phyloP scores from a whole-genome alignment of 2,797 vertebrate species.

The Toxotes lorentzi region DNA sequence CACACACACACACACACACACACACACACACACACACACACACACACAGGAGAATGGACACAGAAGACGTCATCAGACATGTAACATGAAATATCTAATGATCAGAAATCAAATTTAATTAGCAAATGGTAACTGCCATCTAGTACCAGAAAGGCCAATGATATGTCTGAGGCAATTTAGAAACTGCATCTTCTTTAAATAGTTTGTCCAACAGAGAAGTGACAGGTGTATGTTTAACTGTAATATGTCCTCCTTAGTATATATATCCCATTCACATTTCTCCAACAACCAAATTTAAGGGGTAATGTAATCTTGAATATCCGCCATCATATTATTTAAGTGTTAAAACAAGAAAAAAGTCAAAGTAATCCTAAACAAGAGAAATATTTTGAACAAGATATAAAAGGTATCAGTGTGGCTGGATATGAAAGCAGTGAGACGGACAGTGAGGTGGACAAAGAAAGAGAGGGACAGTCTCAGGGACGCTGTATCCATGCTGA shows the following conservation, averaged over 20 bases:
- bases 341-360: neutral
- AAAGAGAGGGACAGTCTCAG: neutral
- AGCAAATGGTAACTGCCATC: neutral
- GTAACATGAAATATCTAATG: neutral
- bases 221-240: neutral
- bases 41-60: neutral
- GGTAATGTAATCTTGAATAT: neutral
- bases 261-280: neutral
- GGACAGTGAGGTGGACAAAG: neutral
- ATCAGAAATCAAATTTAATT: neutral
- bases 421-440: neutral
- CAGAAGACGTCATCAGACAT: neutral
- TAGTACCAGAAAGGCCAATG: neutral
- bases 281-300: neutral
- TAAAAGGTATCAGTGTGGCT: neutral
- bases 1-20: constrained; percentile 4
- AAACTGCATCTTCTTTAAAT: neutral
- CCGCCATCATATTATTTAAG: neutral
- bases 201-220: neutral
- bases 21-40: constrained; percentile 4
- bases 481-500: constrained; percentile 6
- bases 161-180: neutral
- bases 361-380: neutral
- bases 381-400: neutral
- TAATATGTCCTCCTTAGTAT: neutral